phyloP scores from a whole-genome alignment of 2,113 vertebrate genomes.

The Muntiacus reevesi region DNA sequence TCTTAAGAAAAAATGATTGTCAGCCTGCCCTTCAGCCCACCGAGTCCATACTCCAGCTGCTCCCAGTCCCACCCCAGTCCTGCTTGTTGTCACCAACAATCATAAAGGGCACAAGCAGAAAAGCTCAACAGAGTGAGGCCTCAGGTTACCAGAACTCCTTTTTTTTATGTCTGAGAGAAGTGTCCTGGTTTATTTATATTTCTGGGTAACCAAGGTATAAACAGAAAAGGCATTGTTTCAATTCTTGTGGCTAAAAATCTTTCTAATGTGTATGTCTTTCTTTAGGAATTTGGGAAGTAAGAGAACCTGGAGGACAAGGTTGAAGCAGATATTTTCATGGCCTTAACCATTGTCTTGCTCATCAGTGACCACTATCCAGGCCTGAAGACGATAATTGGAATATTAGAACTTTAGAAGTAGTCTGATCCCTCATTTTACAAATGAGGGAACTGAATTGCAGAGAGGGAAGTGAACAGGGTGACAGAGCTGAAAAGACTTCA shows the following conservation, averaged over 20 bases:
- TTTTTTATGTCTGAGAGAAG: not conserved
- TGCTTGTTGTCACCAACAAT: conserved; percentile 14
- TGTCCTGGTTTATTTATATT: conserved; percentile 19
- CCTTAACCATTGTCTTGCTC: not conserved
- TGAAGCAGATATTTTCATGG: not conserved
- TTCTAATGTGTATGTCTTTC: not conserved
- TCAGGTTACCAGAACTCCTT: not conserved
- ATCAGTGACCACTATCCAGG: not conserved
- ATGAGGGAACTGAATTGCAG: not conserved
- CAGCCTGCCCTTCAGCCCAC: not conserved
- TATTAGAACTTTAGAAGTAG: not conserved
- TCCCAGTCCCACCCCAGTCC: not conserved
- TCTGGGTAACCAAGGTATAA: not conserved
- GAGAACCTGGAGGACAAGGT: not conserved
- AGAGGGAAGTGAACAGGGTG: not conserved
- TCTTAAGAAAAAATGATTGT: not conserved
- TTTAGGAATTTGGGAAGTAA: not conserved
- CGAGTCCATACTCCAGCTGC: not conserved
- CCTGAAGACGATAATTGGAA: not conserved
- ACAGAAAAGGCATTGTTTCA: not conserved
- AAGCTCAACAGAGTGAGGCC: not conserved
- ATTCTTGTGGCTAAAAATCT: not conserved
- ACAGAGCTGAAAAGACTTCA: not conserved
- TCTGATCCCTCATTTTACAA: not conserved
- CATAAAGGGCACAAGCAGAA: not conserved